Evolutionary conservation across 2,797 vertebrate species (phyloP).

Genomic region (Gymnothorax reevesii): DNA sequence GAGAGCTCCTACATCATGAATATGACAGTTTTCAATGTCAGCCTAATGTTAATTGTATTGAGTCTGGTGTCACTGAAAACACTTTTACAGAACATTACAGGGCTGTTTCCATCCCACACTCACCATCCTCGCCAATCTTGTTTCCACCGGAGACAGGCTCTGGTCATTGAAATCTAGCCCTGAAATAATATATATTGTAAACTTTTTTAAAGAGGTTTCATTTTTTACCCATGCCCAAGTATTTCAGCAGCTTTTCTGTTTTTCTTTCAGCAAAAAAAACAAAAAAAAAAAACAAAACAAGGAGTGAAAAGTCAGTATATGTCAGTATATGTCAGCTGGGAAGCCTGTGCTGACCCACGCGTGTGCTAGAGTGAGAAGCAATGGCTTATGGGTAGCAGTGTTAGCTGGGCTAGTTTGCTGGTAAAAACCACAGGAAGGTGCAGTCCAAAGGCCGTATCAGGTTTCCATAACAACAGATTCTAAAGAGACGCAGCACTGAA

Average conservation of each 20-base stretch:
- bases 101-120: not conserved
- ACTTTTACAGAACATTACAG: not conserved
- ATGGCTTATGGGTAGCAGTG: not conserved
- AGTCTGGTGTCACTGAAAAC: not conserved
- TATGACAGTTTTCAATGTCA: too few species aligned
- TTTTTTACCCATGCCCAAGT: not conserved
- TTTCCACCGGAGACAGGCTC: slow-evolving; percentile 1
- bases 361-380: not conserved
- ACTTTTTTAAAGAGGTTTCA: not conserved
- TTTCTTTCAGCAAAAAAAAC: too few species aligned
- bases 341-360: not conserved
- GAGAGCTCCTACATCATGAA: too few species aligned
- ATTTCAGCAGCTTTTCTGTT: not conserved
- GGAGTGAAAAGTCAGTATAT: not conserved
- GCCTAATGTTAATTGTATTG: too few species aligned
- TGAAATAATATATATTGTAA: not conserved
- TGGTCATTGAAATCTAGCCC: not conserved
- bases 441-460: too few species aligned
- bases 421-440: too few species aligned
- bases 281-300: too few species aligned
- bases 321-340: not conserved
- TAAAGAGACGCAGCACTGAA: too few species aligned
- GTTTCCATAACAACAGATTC: too few species aligned
- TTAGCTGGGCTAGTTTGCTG: not conserved
- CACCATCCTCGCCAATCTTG: not conserved